Evolutionary conservation across 2,888 invertebrate genomes (phyloP), one percentile per base, ranked within the genome.

Genomic region (Xanthorhoe spadicearia): DNA sequence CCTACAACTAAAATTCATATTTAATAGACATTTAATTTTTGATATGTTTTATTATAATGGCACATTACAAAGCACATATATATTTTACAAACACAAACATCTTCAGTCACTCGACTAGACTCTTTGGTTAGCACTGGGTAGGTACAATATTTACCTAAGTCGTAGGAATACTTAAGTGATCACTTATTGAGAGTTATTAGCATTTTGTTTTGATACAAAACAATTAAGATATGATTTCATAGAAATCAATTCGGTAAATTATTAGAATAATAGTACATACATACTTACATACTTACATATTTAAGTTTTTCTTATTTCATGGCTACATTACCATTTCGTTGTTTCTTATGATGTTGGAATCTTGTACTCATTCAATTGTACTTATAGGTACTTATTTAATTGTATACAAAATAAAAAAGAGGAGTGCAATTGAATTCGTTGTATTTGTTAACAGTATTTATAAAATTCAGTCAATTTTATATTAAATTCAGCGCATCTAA

Each of bases 141-240:
- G 54, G 10, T 23, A 15, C 15, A 48, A 28, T 7, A 6, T 38
- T 10, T 23, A 19, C 23, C 49, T 23, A 61, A 61, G 19, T 38
- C 48, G 54, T 17, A 23, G 1, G 43, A 49, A 5, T 50, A 15
- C 23, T n/a, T n/a, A n/a, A n/a, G 23, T 23, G 23, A 23, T 3
- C 8, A 46, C 8, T 56, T 46, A 15, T 7, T 32, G 49, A 46
- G 19, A 2, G 23, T 38, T 6, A 15, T 13, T 46, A 52, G 6
- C 10, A 43, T 55, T 52, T 77, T 77, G 90, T 90, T 90, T 90
- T 90, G 89, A 90, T 89, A 77, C 90, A 91, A 90, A 91, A 90
- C 90, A 87, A 80, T 61, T 71, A 65, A 70, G n/a, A 71, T 68
- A 71, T 68, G 84, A 90, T 89, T 90, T 89, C 90, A 84, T 71